phyloP scores from a whole-genome alignment of 2,797 vertebrate species.

The Gila robusta region DNA sequence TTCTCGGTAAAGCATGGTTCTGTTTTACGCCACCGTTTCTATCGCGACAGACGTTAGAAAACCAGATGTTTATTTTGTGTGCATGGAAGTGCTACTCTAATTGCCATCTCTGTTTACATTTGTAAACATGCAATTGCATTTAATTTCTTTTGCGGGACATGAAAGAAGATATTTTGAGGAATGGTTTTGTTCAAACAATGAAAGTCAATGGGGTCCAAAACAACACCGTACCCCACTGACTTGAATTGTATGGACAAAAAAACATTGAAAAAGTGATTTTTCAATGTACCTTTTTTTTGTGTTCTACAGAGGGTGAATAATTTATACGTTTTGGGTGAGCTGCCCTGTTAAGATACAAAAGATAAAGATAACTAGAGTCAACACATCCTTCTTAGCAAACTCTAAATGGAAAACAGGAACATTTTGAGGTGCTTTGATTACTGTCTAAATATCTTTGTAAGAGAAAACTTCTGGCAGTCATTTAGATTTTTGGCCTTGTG shows the following conservation, averaged over 20 bases:
- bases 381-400: conserved; percentile 25
- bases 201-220: neutral
- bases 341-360: neutral
- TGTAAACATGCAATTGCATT: conserved; percentile 52
- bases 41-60: conserved; percentile 58
- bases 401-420: conserved; percentile 57
- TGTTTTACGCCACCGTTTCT: conserved; percentile 60
- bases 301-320: neutral
- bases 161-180: neutral
- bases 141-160: conserved; percentile 1
- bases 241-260: neutral
- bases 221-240: neutral
- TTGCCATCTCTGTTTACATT: conserved; percentile 52
- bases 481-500: conserved; percentile 48
- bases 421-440: conserved; percentile 44
- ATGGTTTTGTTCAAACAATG: neutral
- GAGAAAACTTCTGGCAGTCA: conserved; percentile 52
- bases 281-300: neutral
- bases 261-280: neutral
- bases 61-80: conserved; percentile 68
- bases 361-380: neutral
- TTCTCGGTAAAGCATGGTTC: conserved; percentile 67
- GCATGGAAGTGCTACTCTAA: conserved; percentile 57
- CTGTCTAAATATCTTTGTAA: conserved; percentile 54
- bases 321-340: conserved; percentile 3